Percentiles rank a stretch among this genome's conserved stretches.
These are phyloP conservation scores for Phymatocera aterrima DNA, from an alignment of 2,888 invertebrate species.

Conservation along the genomic window DNA sequence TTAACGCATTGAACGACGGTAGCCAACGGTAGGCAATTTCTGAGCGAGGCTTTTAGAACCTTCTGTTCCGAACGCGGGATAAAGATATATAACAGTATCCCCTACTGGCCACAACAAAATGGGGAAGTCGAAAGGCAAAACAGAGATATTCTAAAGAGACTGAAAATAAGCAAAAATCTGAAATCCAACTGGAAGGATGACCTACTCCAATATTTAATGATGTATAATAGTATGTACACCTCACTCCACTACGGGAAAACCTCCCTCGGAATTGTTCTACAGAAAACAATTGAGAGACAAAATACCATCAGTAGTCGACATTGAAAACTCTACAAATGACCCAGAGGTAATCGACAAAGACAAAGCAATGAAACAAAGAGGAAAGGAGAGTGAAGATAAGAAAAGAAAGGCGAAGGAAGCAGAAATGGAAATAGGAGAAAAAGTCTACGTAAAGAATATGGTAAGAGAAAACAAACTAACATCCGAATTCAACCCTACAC, in stretches of 20 bases:
- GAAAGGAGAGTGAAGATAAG: background rate
- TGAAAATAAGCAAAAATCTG: constrained; percentile 48
- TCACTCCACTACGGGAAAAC: constrained; percentile 48
- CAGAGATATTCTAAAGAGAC: constrained; percentile 51
- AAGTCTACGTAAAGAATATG: background rate
- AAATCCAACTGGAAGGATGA: constrained; percentile 50
- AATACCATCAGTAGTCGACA: background rate
- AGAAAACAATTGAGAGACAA: background rate
- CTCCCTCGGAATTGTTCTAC: constrained; percentile 27
- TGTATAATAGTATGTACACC: constrained; percentile 49
- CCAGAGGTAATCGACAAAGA: constrained; percentile 48
- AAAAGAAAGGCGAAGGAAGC: background rate
- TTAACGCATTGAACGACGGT: constrained; percentile 49
- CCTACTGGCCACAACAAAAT: constrained; percentile 55
- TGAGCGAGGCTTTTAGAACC: constrained; percentile 40
- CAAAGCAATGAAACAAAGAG: constrained; percentile 22
- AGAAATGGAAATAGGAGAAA: background rate
- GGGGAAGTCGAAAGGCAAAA: constrained; percentile 55
- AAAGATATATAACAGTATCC: constrained; percentile 46
- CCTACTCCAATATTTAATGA: constrained; percentile 49
- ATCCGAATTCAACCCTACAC: constrained; percentile 44
- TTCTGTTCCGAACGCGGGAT: constrained; percentile 49
- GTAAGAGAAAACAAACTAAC: background rate
- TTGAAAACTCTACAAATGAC: background rate
- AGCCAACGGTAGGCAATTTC: constrained; percentile 55